Evolutionary conservation across 2,113 vertebrate species (phyloP).

Genomic region (Campylomormyrus tamandua): DNA sequence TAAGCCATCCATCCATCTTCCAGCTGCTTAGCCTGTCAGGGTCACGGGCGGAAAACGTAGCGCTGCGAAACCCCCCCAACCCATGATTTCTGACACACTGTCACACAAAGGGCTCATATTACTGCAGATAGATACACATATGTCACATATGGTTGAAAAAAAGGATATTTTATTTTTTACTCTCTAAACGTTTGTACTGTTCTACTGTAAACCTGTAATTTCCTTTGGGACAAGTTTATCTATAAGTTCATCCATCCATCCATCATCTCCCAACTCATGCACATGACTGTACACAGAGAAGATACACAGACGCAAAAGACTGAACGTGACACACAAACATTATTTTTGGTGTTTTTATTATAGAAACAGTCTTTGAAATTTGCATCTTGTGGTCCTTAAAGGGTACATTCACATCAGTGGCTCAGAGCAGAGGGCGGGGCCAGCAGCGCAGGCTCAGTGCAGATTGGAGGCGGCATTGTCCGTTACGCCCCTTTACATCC

Average conservation of each 20-base stretch:
- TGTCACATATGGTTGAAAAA: neutral
- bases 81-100: neutral
- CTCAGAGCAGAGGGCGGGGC: conserved; percentile 39
- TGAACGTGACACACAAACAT: neutral
- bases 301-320: neutral
- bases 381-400: conserved; percentile 55
- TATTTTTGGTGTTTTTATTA: conserved; percentile 55
- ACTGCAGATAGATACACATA: neutral
- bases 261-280: neutral
- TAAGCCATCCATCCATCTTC: neutral
- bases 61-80: neutral
- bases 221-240: neutral
- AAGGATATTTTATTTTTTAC: neutral
- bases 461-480: conserved; percentile 35
- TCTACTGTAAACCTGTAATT: neutral
- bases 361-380: conserved; percentile 53
- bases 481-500: neutral
- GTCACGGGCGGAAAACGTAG: neutral
- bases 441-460: conserved; percentile 5
- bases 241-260: neutral
- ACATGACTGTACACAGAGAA: neutral
- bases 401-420: conserved; percentile 67
- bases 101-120: neutral
- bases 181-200: neutral
- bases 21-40: neutral